Evolutionary conservation across 2,797 vertebrate genomes (phyloP), one percentile per base, ranked within the genome.

Genomic region (Sphaeramia orbicularis): DNA sequence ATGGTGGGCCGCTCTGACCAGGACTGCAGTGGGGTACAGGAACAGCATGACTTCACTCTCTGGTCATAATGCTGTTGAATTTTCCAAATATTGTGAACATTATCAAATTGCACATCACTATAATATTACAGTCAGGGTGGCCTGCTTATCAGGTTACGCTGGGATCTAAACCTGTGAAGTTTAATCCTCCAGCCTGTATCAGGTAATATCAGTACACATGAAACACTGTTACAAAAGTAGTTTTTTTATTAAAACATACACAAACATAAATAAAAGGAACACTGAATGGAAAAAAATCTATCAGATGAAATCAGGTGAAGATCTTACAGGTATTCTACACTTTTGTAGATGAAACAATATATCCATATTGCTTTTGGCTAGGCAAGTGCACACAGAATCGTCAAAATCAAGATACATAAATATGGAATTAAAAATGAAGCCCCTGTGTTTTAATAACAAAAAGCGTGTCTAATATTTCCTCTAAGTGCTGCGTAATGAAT

Each of bases 311-410:
- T 74, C 80, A 76, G 64, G 74, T 69, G 71, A 84, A 83, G 54
- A 71, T 83, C 68, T 86, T 86, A 86, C 76, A 82, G 75, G 63
- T 83, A 76, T 89, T 87, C 82, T 90, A 92, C 88, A 91, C 84
- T 90, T 80, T 78, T 76, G 79, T 65, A 81, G 71, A 73, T 86
- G 63, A 69, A 87, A 77, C 76, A 90, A 81, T 76, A 90, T 80
- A 90, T 88, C 77, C 85, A 84, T 90, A 85, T 87, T 86, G 89
- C 84, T 93, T 87, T 92, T 80, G 80, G 81, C 87, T 84, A 90
- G 87, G 89, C 86, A 78, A 91, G 91, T 92, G 89, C 86, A 93
- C 93, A 94, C 91, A 94, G 87, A 94, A 90, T 92, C 91, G 93
- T 94, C 92, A 89, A 84, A 85, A 90, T 73, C 32, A 74, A 86